Conservation (phyloP, 2,113 vertebrate species). For the Eretmochelys imbricata region DNA sequence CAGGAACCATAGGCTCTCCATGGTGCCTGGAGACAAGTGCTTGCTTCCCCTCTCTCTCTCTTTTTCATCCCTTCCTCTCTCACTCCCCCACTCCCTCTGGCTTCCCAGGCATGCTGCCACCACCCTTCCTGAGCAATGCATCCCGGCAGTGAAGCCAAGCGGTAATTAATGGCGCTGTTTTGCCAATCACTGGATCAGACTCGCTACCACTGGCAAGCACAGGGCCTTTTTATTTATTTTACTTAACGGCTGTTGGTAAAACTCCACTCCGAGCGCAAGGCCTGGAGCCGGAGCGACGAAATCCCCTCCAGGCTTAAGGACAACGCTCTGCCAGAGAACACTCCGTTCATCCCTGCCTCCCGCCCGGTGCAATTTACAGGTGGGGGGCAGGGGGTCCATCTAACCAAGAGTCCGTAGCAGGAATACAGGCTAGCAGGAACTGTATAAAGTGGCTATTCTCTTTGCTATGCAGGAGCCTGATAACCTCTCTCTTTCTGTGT, state of each 20-base stretch:
- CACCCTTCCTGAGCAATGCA: slow-evolving; percentile 28
- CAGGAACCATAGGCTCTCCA: accelerated
- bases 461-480: not conserved
- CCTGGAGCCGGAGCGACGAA: slow-evolving; percentile 11
- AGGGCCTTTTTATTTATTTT: slow-evolving; percentile 67
- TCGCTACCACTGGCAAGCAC: slow-evolving; percentile 51
- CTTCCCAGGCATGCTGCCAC: slow-evolving; percentile 37
- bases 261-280: slow-evolving; percentile 60
- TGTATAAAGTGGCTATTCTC: not conserved
- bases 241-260: slow-evolving; percentile 69
- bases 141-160: slow-evolving; percentile 46
- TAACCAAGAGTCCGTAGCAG: not conserved
- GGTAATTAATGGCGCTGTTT: slow-evolving; percentile 59
- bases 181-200: slow-evolving; percentile 50
- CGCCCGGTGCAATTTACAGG: not conserved
- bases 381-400: not conserved
- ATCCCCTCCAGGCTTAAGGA: slow-evolving; percentile 30
- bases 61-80: not conserved
- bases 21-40: accelerated
- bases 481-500: not conserved
- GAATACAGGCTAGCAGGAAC: too few relatives aligned
- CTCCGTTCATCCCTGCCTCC: not conserved
- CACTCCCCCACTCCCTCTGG: not conserved
- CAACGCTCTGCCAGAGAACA: slow-evolving; percentile 16
- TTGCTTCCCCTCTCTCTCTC: accelerated